Evolutionary conservation across 2,113 vertebrate species (phyloP).

Genomic region (Hymenochirus boettgeri): DNA sequence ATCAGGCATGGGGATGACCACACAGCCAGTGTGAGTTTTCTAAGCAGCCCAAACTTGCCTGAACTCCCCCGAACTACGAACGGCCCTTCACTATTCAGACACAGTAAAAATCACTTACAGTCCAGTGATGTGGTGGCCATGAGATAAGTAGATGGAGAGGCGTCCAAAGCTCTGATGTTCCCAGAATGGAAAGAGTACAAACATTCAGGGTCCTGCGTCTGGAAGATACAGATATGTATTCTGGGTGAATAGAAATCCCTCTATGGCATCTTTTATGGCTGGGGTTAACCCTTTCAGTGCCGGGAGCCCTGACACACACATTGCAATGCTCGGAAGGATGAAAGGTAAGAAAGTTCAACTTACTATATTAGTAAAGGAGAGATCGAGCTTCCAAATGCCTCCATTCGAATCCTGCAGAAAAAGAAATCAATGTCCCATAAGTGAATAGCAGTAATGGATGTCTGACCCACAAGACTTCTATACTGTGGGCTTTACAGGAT

Average conservation of each 20-base stretch:
- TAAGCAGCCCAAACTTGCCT: too few relatives aligned
- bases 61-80: too few relatives aligned
- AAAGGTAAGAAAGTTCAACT: constrained; percentile 48
- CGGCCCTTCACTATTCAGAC: too few relatives aligned
- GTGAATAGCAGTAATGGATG: too few relatives aligned
- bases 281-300: neutral
- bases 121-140: constrained; percentile 83
- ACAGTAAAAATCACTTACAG: constrained; percentile 75
- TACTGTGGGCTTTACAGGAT: too few relatives aligned
- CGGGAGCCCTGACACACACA: neutral
- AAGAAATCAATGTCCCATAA: too few relatives aligned
- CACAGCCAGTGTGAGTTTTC: too few relatives aligned
- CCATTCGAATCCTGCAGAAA: constrained; percentile 77
- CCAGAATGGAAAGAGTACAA: constrained; percentile 83
- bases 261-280: too few relatives aligned
- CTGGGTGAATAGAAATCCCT: neutral
- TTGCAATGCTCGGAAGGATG: neutral
- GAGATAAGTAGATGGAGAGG: constrained; percentile 78
- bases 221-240: constrained; percentile 43
- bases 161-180: constrained; percentile 67
- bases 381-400: constrained; percentile 90
- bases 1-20: too few relatives aligned
- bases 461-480: too few relatives aligned
- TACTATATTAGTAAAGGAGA: constrained; percentile 85
- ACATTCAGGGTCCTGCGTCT: constrained; percentile 80